These are phyloP conservation scores for Phaetusa simplex DNA, from an alignment of 2,113 vertebrate species.

Conservation along the genomic window DNA sequence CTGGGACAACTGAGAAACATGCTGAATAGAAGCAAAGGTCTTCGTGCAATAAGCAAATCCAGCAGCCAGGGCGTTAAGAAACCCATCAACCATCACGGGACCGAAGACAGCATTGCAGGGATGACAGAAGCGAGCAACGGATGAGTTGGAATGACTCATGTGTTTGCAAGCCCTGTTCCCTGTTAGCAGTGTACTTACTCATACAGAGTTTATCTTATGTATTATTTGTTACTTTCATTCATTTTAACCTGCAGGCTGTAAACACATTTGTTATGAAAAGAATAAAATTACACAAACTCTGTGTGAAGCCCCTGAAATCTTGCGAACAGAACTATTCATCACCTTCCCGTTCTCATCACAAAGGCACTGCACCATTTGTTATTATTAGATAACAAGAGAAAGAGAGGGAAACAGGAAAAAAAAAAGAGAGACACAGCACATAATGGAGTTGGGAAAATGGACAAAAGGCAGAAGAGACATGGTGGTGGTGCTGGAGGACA, in stretches of 20 bases:
- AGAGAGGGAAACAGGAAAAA: not conserved
- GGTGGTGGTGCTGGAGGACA: not conserved
- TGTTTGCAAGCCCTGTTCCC: not conserved
- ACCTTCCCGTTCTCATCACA: not conserved
- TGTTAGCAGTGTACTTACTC: not conserved
- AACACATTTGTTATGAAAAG: conserved; percentile 47
- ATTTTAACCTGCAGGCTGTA: conserved; percentile 37
- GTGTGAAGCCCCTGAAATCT: conserved; percentile 22
- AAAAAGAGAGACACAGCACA: not conserved
- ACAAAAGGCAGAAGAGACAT: not conserved
- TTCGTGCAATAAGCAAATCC: not conserved
- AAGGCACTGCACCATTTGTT: not conserved
- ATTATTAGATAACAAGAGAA: not conserved
- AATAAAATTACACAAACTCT: not conserved
- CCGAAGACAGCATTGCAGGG: not conserved
- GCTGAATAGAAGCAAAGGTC: not conserved
- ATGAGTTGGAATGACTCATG: not conserved
- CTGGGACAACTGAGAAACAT: not conserved
- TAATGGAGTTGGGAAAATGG: not conserved
- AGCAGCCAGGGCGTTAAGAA: not conserved
- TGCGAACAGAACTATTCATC: not conserved
- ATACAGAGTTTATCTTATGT: not conserved
- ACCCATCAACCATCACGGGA: not conserved
- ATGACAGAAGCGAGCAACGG: not conserved
- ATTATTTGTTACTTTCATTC: conserved; percentile 15